These are phyloP conservation scores for Xestia sexstrigata DNA, from an alignment of 2,888 invertebrate genomes.

Conservation along the genomic window DNA sequence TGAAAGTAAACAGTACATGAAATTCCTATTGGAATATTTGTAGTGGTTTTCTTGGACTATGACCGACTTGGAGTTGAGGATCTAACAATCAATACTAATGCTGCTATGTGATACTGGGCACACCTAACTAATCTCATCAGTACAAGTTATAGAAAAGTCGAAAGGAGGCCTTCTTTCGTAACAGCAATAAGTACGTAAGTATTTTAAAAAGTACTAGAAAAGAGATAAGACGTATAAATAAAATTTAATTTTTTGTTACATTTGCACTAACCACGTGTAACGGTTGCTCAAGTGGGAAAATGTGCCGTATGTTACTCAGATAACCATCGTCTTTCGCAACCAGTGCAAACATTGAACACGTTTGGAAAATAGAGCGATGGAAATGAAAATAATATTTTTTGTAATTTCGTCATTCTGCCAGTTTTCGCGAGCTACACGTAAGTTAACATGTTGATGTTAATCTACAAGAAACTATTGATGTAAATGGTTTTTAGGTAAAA, in stretches of 20 bases:
- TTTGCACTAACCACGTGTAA: slow-evolving; percentile 67
- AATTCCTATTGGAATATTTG: not conserved
- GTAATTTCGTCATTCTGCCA: slow-evolving; percentile 11
- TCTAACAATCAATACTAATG: not conserved
- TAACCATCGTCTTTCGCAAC: slow-evolving; percentile 76
- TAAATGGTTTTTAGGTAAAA: not conserved
- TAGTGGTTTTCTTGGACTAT: not conserved
- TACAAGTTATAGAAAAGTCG: not conserved
- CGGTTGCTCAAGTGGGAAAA: slow-evolving; percentile 76
- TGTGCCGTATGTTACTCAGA: slow-evolving; percentile 75
- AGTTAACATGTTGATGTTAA: not conserved
- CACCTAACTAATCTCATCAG: not conserved
- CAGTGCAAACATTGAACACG: slow-evolving; percentile 66
- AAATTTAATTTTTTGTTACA: slow-evolving; percentile 62
- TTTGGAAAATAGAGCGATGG: slow-evolving; percentile 61
- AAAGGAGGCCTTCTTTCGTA: not conserved
- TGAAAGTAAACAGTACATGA: not conserved
- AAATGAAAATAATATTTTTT: slow-evolving; percentile 39
- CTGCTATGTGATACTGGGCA: not conserved
- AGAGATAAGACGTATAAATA: slow-evolving; percentile 52
- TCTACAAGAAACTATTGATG: slow-evolving; percentile 4
- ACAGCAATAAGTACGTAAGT: not conserved
- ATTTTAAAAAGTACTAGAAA: slow-evolving; percentile 6
- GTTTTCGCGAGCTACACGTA: not conserved
- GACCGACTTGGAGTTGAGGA: not conserved